Evolutionary conservation across 2,888 invertebrate genomes (phyloP), one percentile per base, ranked within the genome.

Genomic region (Tyria jacobaeae): DNA sequence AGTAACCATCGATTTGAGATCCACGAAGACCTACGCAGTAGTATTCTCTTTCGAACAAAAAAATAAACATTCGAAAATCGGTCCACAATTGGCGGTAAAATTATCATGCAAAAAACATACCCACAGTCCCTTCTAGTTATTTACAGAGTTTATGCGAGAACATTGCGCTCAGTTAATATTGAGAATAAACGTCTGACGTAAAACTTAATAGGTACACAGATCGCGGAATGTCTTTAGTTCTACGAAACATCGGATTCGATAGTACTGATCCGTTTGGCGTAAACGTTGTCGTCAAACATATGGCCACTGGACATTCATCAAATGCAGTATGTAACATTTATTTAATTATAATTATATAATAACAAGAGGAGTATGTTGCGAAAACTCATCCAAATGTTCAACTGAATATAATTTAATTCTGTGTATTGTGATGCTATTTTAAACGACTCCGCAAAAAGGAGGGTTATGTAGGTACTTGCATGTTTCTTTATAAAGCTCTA

Each of bases 201-300:
- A 48, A 25, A 25, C 48, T 15, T 48, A 25, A 48, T 15, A n/a
- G n/a, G n/a, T n/a, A 48, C 15, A 0, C 15, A 25, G 48, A 14
- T 48, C 48, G 25, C 48, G 25, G 25, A 48, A 25, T 15, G 48
- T 1, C 48, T 25, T 48, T 2, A 49, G 48, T 49, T 49, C 48
- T 44, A 12, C 21, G 44, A 44, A 44, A 21, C 12, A 17, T 44
- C 44, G 21, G 44, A 44, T 44, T 31, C 27, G 3, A 6, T 4
- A 44, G 10, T 44, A 17, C 41, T 3, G 21, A 21, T 21, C 17
- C 3, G 12, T 12, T 12, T 44, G 44, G 12, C 21, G 10, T 21
- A 12, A 21, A 4, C 3, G 2, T 37, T 21, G 10, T 44, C 17
- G 12, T 27, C 12, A 44, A 21, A 44, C n/a, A n/a, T 44, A 44